Evolutionary conservation across 2,797 vertebrate species (phyloP).

Genomic region (Argyrosomus regius): DNA sequence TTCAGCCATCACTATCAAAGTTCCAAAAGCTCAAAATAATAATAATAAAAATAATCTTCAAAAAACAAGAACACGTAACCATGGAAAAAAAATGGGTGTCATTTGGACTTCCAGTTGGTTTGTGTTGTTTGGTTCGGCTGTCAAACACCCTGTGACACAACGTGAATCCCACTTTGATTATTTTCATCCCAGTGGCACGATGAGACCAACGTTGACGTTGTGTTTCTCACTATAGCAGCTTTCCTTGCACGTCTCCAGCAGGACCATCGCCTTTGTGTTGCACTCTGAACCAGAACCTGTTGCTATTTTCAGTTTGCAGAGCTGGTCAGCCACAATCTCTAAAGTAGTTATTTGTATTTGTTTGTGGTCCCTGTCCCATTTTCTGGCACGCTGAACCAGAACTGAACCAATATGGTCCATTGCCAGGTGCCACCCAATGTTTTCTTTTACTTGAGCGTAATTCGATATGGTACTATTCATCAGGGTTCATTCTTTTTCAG

Average conservation of each 20-base stretch:
- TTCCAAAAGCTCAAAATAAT: no score
- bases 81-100: slow-evolving; percentile 5
- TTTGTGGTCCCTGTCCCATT: slow-evolving; percentile 79
- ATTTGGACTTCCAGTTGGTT: slow-evolving; percentile 38
- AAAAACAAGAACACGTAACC: background rate
- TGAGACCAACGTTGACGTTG: slow-evolving; percentile 44
- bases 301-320: slow-evolving; percentile 73
- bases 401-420: slow-evolving; percentile 77
- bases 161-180: slow-evolving; percentile 51
- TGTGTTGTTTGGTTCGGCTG: slow-evolving; percentile 46
- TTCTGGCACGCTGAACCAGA: slow-evolving; percentile 82
- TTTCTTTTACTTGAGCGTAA: slow-evolving; percentile 70
- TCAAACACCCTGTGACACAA: slow-evolving; percentile 44
- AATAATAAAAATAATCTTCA: no score
- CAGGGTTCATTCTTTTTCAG: slow-evolving; percentile 61
- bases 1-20: no score
- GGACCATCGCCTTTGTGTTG: slow-evolving; percentile 37
- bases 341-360: slow-evolving; percentile 79
- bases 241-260: slow-evolving; percentile 38
- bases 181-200: slow-evolving; percentile 42
- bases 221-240: slow-evolving; percentile 47
- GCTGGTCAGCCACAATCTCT: slow-evolving; percentile 68
- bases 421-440: slow-evolving; percentile 70
- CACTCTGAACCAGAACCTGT: slow-evolving; percentile 65
- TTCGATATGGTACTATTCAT: slow-evolving; percentile 64